Evolutionary conservation across 37 sponge, comb jelly and placozoan species (phyloP), one percentile per base, ranked within the genome.

Genomic region (Chondrilla cf. caribensis): DNA sequence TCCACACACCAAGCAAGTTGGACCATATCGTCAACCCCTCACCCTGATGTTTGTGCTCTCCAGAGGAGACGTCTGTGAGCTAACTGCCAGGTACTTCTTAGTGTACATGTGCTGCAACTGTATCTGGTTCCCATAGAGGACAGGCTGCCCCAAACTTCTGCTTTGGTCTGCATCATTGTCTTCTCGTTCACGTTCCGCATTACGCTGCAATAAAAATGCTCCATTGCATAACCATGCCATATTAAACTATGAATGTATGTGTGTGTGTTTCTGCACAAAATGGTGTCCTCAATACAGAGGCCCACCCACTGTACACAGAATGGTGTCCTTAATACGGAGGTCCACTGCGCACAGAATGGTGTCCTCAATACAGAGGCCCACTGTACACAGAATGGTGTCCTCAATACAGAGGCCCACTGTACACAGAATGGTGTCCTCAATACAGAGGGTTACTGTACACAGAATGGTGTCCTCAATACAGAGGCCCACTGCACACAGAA

Each of bases 41-140:
- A 89, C 93, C 76, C 60, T 77, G 38, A 93, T 41, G 79, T 81
- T 90, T 39, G 85, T 90, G 58, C 77, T 86, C 66, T 93, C 94
- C 39, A 87, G 82, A n/a, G 58, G 55, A 7, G 94, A 93, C 14
- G 88, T 89, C 35, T 44, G 38, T 2, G 90, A 64, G 58, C 64
- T 90, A 19, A 85, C 86, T n/a, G 81, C 35, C 14, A 93, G 75
- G 70, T 86, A 93, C 75, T 82, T 84, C 59, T 82, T 87, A 0
- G 88, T 87, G 71, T 54, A 70, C 0, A 75, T 79, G 70, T 93
- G 90, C n/a, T 71, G 83, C 71, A 93, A 77, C 90, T 93, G 62
- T 11, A 68, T 37, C 44, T 39, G 39, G 44, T 7, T 17, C 44
- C 76, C 76, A 73, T 73, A 73, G 22, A 73, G 76, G 14, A 81